Conservation (phyloP, 1,140 invertebrate genomes). For the Drosophila kohkoa region DNA sequence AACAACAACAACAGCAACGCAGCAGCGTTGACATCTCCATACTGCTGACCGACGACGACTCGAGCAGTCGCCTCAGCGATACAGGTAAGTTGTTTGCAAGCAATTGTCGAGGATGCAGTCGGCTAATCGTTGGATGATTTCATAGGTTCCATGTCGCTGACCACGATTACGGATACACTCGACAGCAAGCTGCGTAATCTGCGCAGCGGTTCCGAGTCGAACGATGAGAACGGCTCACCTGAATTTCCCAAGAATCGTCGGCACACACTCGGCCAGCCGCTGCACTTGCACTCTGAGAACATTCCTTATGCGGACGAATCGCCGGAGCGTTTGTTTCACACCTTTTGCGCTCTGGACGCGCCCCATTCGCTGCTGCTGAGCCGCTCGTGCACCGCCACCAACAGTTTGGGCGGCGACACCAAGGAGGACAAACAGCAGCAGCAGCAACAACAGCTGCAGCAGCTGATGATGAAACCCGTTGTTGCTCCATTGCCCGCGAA, state of each 20-base stretch:
- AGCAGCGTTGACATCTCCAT: constrained; percentile 81
- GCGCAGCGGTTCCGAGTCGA: constrained; percentile 85
- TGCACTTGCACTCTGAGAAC: constrained; percentile 84
- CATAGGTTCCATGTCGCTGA: constrained; percentile 85
- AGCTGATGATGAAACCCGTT: constrained; percentile 40
- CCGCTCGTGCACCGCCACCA: constrained; percentile 77
- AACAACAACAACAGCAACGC: constrained; percentile 47
- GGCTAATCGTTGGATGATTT: too few relatives aligned
- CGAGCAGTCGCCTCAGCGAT: constrained; percentile 77
- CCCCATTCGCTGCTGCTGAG: constrained; percentile 69
- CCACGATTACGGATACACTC: constrained; percentile 90
- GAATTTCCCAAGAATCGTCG: constrained; percentile 77
- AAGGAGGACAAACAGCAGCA: constrained; percentile 29
- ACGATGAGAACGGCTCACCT: constrained; percentile 79
- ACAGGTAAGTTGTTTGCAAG: constrained; percentile 61
- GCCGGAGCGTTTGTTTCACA: constrained; percentile 84
- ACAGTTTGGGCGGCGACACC: constrained; percentile 55
- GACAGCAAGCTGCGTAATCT: constrained; percentile 90
- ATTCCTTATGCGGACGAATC: constrained; percentile 86
- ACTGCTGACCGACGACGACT: constrained; percentile 78
- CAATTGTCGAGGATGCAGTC: too few relatives aligned
- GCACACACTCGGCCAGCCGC: constrained; percentile 74
- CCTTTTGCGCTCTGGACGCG: constrained; percentile 71
- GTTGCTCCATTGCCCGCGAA: constrained; percentile 56
- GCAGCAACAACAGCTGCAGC: too few relatives aligned